Base-by-base conservation (phyloP, 2,113 vertebrate genomes). In the Thymallus thymallus region DNA sequence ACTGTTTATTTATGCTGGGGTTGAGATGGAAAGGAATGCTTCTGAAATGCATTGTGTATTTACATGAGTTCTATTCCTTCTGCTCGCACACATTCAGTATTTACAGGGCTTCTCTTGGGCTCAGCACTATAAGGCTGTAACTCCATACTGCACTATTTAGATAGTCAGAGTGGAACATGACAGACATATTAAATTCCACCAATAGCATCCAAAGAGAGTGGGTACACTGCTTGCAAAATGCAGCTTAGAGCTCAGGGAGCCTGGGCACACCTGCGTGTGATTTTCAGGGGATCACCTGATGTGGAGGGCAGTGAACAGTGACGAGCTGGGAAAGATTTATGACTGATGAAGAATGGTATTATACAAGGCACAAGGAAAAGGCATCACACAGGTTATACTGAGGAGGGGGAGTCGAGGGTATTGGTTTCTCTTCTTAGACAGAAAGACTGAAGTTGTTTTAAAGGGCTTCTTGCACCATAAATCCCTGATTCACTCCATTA, bases 311-410 rank as follows among this genome's bases (percentile, higher is more conserved):
- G 72, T 78, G 81, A 86, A 87, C 71, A 58, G 80, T 90, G 88
- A 91, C 87, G 90, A 85, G 87, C 84, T 82, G 86, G 26, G 24
- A 84, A 77, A 88, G 90, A 92, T 93, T 93, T 92, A 92, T 84
- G 73, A 84, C 63, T 75, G 83, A 88, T 82, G 82, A 87, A 81
- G 85, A 80, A 77, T 75, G 74, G 81, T 79, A 85, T 80, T 69
- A 76, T 51, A 71, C 81, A 77, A 84, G 73, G 78, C 77, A 79
- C 13, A 51, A 18, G 13, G 16, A 51, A 14, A 51, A 18, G 48
- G 48, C 5, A 51, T 51, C 48, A 51, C 48, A 4, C 13, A 18
- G 41, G 16, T 16, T 18, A 3, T 16, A 14, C 48, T 5, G 16
- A 14, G 48, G 48, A 51, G 7, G 4, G 76, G 14, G 48, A 5